Conservation (phyloP, 2,797 vertebrate species). For the Myiothlypis coronata region DNA sequence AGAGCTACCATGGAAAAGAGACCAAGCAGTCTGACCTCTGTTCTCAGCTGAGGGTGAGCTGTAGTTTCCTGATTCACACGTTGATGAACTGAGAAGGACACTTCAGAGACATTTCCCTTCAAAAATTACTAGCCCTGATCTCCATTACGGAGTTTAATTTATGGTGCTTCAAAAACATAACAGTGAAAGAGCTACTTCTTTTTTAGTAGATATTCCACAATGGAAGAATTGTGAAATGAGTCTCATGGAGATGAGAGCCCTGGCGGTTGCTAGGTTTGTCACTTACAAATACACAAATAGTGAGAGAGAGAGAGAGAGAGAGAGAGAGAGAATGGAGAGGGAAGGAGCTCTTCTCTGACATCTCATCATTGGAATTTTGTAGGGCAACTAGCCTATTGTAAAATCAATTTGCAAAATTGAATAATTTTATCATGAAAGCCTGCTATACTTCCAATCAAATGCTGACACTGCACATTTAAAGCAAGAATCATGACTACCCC, state of each 20-base stretch:
- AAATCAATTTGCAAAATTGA: conserved; percentile 48
- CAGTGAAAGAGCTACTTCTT: background rate
- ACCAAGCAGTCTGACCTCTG: background rate
- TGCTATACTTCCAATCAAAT: conserved; percentile 20
- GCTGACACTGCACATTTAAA: background rate
- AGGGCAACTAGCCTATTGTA: conserved; percentile 20
- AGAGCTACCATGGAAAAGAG: background rate
- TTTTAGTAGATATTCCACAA: conserved; percentile 35
- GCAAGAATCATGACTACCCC: background rate
- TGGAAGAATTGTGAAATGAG: conserved; percentile 36
- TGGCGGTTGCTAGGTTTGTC: conserved; percentile 38
- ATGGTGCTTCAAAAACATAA: conserved; percentile 1
- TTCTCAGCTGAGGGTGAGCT: background rate
- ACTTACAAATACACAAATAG: background rate
- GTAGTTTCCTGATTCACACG: background rate
- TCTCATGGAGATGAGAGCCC: conserved; percentile 24
- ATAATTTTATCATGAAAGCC: conserved; percentile 39
- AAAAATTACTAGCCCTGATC: conserved; percentile 46
- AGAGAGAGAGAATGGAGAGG: background rate
- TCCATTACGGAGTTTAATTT: background rate
- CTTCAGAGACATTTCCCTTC: conserved; percentile 20
- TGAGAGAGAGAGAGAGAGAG: background rate
- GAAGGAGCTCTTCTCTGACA: conserved; percentile 1
- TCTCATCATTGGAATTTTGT: conserved; percentile 44
- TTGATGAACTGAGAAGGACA: conserved; percentile 12